Evolutionary conservation across 2,888 invertebrate species (phyloP), one percentile per base, ranked within the genome.

Genomic region (Nycteola revayana): DNA sequence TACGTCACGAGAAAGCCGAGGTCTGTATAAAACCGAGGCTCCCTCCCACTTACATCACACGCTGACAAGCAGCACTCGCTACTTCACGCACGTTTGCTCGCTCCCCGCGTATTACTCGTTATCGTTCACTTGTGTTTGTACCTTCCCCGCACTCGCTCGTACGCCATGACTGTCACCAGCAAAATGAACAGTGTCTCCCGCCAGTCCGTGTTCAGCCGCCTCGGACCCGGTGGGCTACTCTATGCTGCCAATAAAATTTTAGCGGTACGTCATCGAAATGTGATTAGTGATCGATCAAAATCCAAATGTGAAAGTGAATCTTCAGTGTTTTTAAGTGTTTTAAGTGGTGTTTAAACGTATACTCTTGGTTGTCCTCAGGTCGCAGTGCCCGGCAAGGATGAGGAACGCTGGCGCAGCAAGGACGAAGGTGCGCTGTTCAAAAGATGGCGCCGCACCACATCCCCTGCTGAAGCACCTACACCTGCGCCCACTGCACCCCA

Each of bases 171-270:
- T 36, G 89, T 89, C 60, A 74, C 83, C 62, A 89, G 89, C 75
- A 88, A 88, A 69, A 86, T 89, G 86, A 89, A 88, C 71, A 87
- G 85, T 70, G 87, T 89, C 46, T 86, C 88, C 67, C 86, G 88
- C 69, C 87, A 81, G 60, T 83, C 87, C 45, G 66, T 84, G 66
- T 72, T 87, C 60, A 77, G 79, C 57, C 88, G 87, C 36, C 73
- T 89, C 60, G 87, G 88, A 59, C 88, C 89, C 35, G 89, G 89
- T 39, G 87, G 87, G 26, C 74, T 89, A 11, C 78, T 85, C 40
- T 88, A 88, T 62, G 84, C 87, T 64, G 86, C 87, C 54, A 82
- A 87, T 66, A 89, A 86, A 74, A 81, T 88, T 58, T 60, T 88
- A 76, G 82, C 88, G 87, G 89, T 89, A 88, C 85, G 89, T 87